Conservation (phyloP, 2,113 vertebrate genomes). For the Climacteris rufus region DNA sequence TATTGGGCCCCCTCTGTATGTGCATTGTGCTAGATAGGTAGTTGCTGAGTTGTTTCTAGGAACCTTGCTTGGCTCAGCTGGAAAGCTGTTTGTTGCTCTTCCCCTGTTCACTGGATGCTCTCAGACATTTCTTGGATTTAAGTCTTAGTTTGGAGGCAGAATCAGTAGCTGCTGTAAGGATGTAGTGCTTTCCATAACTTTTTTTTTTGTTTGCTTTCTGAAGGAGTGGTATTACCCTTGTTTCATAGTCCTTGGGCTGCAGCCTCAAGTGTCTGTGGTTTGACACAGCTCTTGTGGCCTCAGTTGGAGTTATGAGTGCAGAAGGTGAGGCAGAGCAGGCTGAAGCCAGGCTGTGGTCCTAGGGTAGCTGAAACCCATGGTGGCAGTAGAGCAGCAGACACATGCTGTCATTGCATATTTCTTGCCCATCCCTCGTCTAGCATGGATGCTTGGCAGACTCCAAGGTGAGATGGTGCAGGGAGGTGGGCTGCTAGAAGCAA, state of each 20-base stretch:
- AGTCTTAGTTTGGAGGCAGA: neutral
- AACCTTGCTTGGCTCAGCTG: neutral
- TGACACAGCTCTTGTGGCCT: neutral
- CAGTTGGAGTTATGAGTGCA: neutral
- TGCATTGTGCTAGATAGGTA: neutral
- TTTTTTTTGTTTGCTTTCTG: neutral
- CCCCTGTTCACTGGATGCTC: neutral
- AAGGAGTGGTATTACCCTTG: neutral
- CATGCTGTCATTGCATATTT: accelerated
- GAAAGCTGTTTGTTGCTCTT: neutral
- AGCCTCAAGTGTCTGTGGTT: accelerated
- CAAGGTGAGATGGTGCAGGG: neutral
- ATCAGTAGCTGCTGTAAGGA: neutral
- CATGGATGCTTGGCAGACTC: neutral
- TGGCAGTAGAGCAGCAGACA: neutral
- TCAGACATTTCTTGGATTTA: neutral
- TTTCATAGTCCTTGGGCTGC: neutral
- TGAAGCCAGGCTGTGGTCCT: neutral
- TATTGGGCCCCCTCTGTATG: neutral
- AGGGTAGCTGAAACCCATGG: neutral
- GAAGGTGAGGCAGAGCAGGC: accelerated
- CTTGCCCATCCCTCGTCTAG: neutral
- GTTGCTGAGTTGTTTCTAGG: neutral
- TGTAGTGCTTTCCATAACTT: neutral
- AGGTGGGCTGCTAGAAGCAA: neutral